phyloP scores from a whole-genome alignment of 2,888 invertebrate species.

The Drosophila tanythrix region DNA sequence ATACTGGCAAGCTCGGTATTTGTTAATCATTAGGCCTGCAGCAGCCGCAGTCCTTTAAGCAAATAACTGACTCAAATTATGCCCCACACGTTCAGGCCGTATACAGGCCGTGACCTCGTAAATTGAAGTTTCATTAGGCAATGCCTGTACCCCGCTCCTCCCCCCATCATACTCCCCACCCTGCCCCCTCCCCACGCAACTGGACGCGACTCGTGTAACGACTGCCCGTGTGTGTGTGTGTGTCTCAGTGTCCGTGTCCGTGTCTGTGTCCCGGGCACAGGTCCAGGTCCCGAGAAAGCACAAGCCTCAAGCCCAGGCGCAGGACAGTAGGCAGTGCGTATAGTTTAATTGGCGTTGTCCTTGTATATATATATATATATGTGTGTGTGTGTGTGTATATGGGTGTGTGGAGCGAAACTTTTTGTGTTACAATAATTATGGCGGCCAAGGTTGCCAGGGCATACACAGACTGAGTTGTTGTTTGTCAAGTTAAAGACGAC shows the following conservation, averaged over 20 bases:
- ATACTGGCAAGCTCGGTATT: slow-evolving; percentile 52
- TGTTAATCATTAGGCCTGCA: slow-evolving; percentile 73
- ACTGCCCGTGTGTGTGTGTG: slow-evolving; percentile 18
- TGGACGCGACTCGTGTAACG: slow-evolving; percentile 46
- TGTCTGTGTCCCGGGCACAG: slow-evolving; percentile 43
- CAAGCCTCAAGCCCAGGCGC: slow-evolving; percentile 15
- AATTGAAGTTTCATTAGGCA: slow-evolving; percentile 76
- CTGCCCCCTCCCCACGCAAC: slow-evolving; percentile 7
- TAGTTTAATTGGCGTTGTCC: slow-evolving; percentile 74
- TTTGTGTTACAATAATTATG: slow-evolving; percentile 79
- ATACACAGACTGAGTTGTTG: slow-evolving; percentile 47
- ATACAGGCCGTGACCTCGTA: slow-evolving; percentile 77
- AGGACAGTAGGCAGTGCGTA: slow-evolving; percentile 65
- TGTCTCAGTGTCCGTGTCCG: slow-evolving; percentile 30
- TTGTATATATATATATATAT: slow-evolving; percentile 19
- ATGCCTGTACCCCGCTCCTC: slow-evolving; percentile 5
- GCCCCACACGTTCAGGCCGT: slow-evolving; percentile 77
- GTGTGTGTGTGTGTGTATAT: slow-evolving; percentile 39
- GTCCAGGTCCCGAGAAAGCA: slow-evolving; percentile 20
- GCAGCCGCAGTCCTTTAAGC: slow-evolving; percentile 71
- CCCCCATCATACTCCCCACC: neutral
- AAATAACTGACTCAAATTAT: slow-evolving; percentile 78
- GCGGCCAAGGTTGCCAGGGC: slow-evolving; percentile 71
- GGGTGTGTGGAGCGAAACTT: slow-evolving; percentile 72
- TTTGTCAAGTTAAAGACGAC: slow-evolving; percentile 45